These are phyloP conservation scores for Vicugna pacos DNA, from an alignment of 2,113 vertebrate species.

Conservation along the genomic window DNA sequence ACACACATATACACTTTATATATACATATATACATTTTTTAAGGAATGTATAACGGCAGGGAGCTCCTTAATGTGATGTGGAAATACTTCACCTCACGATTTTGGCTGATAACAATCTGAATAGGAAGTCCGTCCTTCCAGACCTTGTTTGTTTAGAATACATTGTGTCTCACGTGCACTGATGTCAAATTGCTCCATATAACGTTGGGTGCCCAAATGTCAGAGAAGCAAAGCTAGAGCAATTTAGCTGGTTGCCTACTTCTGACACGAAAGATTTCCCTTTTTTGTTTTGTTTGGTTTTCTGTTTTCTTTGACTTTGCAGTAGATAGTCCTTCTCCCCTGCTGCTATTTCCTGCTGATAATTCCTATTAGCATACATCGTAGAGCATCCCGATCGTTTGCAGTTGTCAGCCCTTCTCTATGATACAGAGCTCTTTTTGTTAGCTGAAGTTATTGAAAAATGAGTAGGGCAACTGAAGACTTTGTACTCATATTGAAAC, in stretches of 20 bases:
- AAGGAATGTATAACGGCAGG: not conserved
- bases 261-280: not conserved
- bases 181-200: not conserved
- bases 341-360: not conserved
- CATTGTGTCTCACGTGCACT: not conserved
- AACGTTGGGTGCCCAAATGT: slow-evolving; percentile 45
- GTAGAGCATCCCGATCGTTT: not conserved
- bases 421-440: not conserved
- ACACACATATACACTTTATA: not conserved
- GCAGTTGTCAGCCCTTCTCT: not conserved
- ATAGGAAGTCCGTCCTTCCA: not conserved
- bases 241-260: not conserved
- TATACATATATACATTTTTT: not conserved
- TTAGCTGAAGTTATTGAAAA: slow-evolving; percentile 31
- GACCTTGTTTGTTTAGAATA: not conserved
- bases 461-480: not conserved
- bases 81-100: slow-evolving; percentile 11
- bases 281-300: slow-evolving; percentile 36
- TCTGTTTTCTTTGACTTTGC: not conserved
- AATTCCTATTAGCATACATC: not conserved
- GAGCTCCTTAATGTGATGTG: not conserved
- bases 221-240: slow-evolving; percentile 16
- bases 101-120: slow-evolving; percentile 37
- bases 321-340: not conserved
- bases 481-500: not conserved